Percentiles rank a stretch among this genome's conserved stretches.
These are phyloP conservation scores for Drosophila murphyi DNA, from an alignment of 1,140 invertebrate genomes.

Conservation along the genomic window DNA sequence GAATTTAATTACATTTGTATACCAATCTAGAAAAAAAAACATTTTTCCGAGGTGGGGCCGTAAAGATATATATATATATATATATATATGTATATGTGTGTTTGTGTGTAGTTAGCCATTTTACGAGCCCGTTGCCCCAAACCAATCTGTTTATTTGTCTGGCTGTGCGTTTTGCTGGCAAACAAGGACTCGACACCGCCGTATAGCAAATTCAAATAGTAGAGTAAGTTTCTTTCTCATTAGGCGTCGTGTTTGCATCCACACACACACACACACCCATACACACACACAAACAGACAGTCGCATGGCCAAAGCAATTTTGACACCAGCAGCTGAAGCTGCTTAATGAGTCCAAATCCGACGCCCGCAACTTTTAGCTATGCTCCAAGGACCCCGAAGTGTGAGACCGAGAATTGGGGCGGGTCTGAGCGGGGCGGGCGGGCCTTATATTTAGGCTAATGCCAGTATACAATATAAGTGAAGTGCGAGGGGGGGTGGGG, in stretches of 20 bases:
- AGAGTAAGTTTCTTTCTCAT: conserved; percentile 81
- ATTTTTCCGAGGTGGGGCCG: too few relatives aligned
- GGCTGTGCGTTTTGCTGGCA: conserved; percentile 38
- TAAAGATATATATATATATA: too few relatives aligned
- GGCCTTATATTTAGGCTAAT: conserved; percentile 33
- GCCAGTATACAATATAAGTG: conserved; percentile 32
- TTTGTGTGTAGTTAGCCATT: conserved; percentile 33
- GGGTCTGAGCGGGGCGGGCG: neutral
- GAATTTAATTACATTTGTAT: conserved; percentile 9
- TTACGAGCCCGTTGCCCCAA: conserved; percentile 1
- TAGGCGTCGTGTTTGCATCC: conserved; percentile 70
- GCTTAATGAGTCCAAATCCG: conserved; percentile 78
- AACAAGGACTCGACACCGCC: conserved; percentile 37
- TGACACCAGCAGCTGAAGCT: conserved; percentile 66
- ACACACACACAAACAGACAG: conserved; percentile 10
- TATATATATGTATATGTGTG: too few relatives aligned
- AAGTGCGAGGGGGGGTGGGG: neutral
- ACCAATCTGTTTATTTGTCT: conserved; percentile 26
- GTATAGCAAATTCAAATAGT: conserved; percentile 70
- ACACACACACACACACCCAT: conserved; percentile 49
- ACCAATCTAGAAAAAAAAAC: too few relatives aligned
- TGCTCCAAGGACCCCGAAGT: conserved; percentile 22
- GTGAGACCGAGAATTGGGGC: neutral
- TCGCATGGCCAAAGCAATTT: conserved; percentile 56
- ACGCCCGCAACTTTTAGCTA: conserved; percentile 64